Conservation (phyloP, 2,888 invertebrate species). For the Dione vanillae region DNA sequence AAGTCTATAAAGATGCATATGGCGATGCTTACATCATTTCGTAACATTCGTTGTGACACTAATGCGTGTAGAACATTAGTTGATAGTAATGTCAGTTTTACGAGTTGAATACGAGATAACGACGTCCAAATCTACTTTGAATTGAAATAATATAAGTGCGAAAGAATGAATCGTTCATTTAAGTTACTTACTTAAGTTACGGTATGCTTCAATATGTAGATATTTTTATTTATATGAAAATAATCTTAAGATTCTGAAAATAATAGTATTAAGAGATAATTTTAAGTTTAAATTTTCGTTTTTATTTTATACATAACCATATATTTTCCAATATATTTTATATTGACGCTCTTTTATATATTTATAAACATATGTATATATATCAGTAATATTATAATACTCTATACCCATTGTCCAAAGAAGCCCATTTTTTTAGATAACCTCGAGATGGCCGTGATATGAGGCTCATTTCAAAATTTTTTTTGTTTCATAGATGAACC, state of each 20-base stretch:
- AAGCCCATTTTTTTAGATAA: conserved; percentile 23
- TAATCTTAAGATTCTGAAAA: not conserved
- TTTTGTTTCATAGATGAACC: conserved; percentile 15
- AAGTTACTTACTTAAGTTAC: not conserved
- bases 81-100: conserved; percentile 75
- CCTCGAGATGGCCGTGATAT: conserved; percentile 21
- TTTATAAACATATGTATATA: not conserved
- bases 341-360: conserved; percentile 10
- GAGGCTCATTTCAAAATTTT: conserved; percentile 19
- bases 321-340: not conserved
- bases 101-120: conserved; percentile 67
- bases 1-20: conserved; percentile 52
- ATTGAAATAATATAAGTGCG: conserved; percentile 38
- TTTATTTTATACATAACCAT: too few species aligned
- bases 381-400: not conserved
- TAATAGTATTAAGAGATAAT: not conserved
- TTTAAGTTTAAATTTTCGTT: not conserved
- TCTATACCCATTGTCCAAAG: not conserved
- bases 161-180: conserved; percentile 35
- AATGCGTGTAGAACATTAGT: conserved; percentile 76
- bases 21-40: conserved; percentile 61
- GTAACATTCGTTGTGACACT: conserved; percentile 75
- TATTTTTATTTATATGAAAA: not conserved
- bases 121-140: conserved; percentile 57
- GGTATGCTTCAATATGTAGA: not conserved